Evolutionary conservation across 2,888 invertebrate species (phyloP).

Genomic region (Timandra comae): DNA sequence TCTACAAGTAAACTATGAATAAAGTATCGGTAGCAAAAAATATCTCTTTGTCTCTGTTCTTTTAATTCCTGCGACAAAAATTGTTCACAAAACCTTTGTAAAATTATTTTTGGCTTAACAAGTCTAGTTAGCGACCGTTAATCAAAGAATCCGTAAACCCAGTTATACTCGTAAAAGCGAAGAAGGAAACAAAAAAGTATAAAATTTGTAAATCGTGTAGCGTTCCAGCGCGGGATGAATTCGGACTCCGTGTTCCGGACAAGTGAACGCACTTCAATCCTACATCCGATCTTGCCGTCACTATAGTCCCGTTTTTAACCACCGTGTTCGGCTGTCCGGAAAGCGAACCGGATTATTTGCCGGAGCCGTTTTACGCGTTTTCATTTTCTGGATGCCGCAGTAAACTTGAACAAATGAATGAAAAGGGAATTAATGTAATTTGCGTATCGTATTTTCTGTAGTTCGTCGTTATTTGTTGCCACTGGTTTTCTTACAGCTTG

Average conservation of each 20-base stretch:
- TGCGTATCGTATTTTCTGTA: not conserved
- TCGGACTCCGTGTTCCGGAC: conserved; percentile 19
- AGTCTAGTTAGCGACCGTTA: no score
- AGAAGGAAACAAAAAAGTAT: conserved; percentile 2
- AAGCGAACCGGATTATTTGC: conserved; percentile 19
- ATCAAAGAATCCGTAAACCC: no score
- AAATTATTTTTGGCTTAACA: no score
- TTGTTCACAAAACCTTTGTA: no score
- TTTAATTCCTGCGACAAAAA: no score
- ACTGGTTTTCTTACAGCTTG: no score
- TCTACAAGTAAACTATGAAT: no score
- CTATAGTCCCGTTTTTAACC: conserved; percentile 20
- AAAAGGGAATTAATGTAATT: conserved; percentile 2
- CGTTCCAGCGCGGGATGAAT: conserved; percentile 15
- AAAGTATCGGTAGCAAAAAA: no score
- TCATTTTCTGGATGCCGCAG: conserved; percentile 18
- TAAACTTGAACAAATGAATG: conserved; percentile 16
- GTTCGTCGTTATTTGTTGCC: no score
- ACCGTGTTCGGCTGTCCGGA: conserved; percentile 19
- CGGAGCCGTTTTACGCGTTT: conserved; percentile 19
- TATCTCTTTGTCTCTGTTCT: no score
- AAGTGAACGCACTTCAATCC: conserved; percentile 25
- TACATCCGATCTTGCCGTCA: conserved; percentile 22
- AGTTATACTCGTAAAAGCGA: no score
- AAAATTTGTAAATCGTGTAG: conserved; percentile 9